These are phyloP conservation scores for Porites lobata DNA, from an alignment of 92 coral and sea anemone genomes.

Conservation along the genomic window DNA sequence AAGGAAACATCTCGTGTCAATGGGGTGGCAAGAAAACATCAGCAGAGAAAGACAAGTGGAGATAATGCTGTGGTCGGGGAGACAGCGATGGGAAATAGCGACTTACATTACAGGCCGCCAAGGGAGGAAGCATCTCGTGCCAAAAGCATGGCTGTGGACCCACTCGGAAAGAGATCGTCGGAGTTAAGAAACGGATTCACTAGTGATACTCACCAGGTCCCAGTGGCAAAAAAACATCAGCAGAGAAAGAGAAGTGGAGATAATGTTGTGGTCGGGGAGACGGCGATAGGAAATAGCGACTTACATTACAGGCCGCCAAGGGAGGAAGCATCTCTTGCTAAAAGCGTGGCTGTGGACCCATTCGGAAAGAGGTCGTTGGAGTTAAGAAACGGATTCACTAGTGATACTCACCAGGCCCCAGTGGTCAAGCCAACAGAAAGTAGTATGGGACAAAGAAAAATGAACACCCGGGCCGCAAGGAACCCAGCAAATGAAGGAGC, in stretches of 20 bases:
- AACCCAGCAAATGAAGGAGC: background rate
- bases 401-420: slow-evolving; percentile 5
- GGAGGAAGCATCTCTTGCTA: background rate
- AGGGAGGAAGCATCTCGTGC: background rate
- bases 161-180: background rate
- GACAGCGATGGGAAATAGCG: slow-evolving; percentile 15
- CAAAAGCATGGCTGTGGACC: slow-evolving; percentile 11
- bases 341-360: slow-evolving; percentile 2
- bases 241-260: background rate
- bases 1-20: slow-evolving; percentile 7
- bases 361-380: background rate
- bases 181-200: background rate
- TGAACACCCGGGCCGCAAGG: background rate
- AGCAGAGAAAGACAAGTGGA: background rate
- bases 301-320: background rate
- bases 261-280: background rate
- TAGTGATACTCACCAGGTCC: slow-evolving; percentile 1
- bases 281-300: slow-evolving; percentile 28
- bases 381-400: background rate
- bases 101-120: slow-evolving; percentile 5
- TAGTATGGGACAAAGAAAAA: background rate
- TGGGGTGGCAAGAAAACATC: background rate
- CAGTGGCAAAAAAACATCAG: background rate
- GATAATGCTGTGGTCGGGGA: background rate
- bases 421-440: slow-evolving; percentile 8